Percentiles rank a stretch among this genome's conserved stretches.
Evolutionary conservation across 1,140 invertebrate genomes (phyloP).

Genomic region (Leptonema lineaticorne): DNA sequence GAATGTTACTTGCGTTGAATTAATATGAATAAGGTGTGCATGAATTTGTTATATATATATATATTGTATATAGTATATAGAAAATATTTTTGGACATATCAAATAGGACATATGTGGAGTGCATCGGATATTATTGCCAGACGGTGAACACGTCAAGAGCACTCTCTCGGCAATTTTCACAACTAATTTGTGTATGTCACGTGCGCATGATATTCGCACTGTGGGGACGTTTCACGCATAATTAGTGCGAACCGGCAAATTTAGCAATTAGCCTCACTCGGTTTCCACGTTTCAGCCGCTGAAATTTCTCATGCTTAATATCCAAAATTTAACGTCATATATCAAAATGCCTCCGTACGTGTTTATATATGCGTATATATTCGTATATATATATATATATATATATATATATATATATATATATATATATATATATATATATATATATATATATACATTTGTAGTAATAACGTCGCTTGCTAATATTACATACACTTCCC

Average conservation of each 20-base stretch:
- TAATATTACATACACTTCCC: too few relatives aligned
- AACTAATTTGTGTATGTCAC: slow-evolving; percentile 34
- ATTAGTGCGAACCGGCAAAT: slow-evolving; percentile 21
- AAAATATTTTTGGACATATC: too few relatives aligned
- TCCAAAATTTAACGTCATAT: not conserved
- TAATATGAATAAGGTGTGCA: too few relatives aligned
- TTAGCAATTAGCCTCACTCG: slow-evolving; percentile 8
- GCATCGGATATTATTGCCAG: slow-evolving; percentile 25
- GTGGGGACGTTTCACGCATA: slow-evolving; percentile 25
- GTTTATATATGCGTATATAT: not conserved
- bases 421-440: not conserved
- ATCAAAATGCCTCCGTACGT: not conserved
- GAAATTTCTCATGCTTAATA: not conserved
- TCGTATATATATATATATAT: too few relatives aligned
- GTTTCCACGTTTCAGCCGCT: not conserved
- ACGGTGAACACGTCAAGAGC: slow-evolving; percentile 20
- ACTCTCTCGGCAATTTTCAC: slow-evolving; percentile 35
- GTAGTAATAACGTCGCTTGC: too few relatives aligned
- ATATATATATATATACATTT: not conserved
- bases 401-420: too few relatives aligned
- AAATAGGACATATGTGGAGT: slow-evolving; percentile 29
- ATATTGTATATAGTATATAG: too few relatives aligned
- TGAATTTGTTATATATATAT: too few relatives aligned
- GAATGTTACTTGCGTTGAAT: too few relatives aligned
- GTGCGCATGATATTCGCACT: slow-evolving; percentile 19